A percentile compares a stretch with the other conserved stretches of the same genome.
Conservation (phyloP, 2,888 invertebrate species). For the Andrena minutula region DNA sequence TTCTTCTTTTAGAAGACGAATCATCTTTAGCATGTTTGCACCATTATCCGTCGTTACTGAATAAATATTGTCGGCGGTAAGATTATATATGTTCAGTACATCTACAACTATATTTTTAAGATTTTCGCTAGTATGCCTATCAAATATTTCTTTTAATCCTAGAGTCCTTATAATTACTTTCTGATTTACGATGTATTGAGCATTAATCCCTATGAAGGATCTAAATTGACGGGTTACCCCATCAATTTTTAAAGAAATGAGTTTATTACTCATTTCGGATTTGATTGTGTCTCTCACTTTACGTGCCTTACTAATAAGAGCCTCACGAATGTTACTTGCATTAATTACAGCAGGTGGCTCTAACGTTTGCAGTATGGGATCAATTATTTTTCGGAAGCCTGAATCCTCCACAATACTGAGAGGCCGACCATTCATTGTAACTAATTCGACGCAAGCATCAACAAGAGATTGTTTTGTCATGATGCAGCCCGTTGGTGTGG, state of each 20-base stretch:
- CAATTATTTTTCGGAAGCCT: constrained; percentile 2
- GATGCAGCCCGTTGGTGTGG: neutral
- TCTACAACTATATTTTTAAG: neutral
- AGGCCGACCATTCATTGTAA: neutral
- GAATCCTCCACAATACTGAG: neutral
- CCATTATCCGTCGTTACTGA: constrained; percentile 5
- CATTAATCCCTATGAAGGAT: neutral
- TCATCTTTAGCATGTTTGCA: constrained; percentile 4
- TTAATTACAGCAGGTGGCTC: neutral
- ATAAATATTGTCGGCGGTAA: neutral
- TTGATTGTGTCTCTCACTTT: neutral
- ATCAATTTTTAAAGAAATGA: neutral
- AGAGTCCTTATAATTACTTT: neutral
- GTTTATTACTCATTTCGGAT: neutral
- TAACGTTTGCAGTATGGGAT: neutral
- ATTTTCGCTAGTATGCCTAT: neutral
- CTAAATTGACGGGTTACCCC: neutral
- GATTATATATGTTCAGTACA: too few species aligned
- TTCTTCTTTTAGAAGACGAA: neutral
- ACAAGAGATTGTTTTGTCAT: neutral
- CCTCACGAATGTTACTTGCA: neutral
- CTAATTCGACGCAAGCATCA: neutral
- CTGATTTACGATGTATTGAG: neutral
- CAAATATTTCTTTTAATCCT: neutral
- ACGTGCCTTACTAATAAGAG: neutral